Percentiles rank a stretch among this genome's conserved stretches.
Evolutionary conservation across 2,797 vertebrate species (phyloP).

Genomic region (Eulemur rubriventer): DNA sequence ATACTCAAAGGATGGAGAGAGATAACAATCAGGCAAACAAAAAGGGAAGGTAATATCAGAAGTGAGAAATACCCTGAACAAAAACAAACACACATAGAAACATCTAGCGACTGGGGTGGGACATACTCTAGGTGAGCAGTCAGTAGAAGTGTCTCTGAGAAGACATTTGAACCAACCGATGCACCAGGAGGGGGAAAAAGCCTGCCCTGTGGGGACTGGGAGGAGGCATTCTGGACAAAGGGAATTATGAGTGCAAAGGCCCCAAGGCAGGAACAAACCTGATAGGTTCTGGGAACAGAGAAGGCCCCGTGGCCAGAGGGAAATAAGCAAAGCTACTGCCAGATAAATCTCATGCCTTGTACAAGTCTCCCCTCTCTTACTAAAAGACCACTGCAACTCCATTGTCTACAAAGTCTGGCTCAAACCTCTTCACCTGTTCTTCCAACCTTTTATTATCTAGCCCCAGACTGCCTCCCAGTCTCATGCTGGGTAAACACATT

Average conservation of each 20-base stretch:
- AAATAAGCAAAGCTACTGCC: background rate
- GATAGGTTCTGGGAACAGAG: background rate
- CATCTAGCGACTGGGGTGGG: background rate
- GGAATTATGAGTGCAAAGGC: background rate
- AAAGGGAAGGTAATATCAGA: background rate
- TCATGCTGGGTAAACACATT: background rate
- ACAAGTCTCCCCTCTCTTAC: background rate
- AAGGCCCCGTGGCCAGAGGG: background rate
- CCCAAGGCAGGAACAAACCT: background rate
- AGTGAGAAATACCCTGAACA: background rate
- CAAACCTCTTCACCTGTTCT: fast-evolving
- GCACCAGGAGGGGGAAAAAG: background rate
- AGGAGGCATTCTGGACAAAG: background rate
- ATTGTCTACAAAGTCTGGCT: background rate
- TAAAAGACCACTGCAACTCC: background rate
- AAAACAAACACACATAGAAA: background rate
- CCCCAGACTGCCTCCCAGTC: background rate
- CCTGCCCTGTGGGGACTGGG: background rate
- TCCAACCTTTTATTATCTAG: background rate
- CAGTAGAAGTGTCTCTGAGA: background rate
- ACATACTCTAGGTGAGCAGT: background rate
- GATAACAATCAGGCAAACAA: background rate
- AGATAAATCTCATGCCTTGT: background rate
- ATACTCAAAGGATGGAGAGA: background rate
- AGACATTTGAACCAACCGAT: background rate